Conservation (phyloP, 1,140 invertebrate genomes). For the Laodelphax striatellus region DNA sequence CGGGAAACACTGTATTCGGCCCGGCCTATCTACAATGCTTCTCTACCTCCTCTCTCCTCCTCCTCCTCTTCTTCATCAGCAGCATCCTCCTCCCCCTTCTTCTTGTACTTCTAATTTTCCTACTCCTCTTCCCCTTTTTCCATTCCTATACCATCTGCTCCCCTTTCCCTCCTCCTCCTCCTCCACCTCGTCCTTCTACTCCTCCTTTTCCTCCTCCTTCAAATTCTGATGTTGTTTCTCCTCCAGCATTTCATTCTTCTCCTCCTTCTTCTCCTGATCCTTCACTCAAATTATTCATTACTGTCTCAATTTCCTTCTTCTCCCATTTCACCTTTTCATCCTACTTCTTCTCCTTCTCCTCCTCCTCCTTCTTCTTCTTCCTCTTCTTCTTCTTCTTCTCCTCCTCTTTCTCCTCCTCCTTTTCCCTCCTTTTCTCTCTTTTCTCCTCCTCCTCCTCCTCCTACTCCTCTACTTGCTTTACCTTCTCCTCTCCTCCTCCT, state of each 20-base stretch:
- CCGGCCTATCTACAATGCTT: background rate
- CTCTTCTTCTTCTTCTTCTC: background rate
- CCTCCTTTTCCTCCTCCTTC: no score
- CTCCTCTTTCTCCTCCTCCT: background rate
- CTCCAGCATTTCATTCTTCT: no score
- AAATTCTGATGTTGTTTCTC: background rate
- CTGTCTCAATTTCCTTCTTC: no score
- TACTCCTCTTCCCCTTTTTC: no score
- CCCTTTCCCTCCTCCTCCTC: background rate
- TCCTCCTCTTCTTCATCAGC: no score
- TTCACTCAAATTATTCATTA: no score
- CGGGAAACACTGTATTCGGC: background rate
- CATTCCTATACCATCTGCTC: background rate
- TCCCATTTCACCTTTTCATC: no score
- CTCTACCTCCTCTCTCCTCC: background rate
- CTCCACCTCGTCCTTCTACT: background rate
- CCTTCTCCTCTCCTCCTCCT: background rate
- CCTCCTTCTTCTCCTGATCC: background rate
- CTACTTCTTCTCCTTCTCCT: no score
- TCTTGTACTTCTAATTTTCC: no score
- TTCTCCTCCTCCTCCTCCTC: background rate
- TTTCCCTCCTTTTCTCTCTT: background rate
- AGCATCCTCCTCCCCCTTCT: no score
- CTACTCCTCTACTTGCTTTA: background rate
- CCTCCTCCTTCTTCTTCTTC: background rate